These are phyloP conservation scores for Phymanthus crucifer DNA, from an alignment of 92 coral and sea anemone genomes.

Conservation along the genomic window DNA sequence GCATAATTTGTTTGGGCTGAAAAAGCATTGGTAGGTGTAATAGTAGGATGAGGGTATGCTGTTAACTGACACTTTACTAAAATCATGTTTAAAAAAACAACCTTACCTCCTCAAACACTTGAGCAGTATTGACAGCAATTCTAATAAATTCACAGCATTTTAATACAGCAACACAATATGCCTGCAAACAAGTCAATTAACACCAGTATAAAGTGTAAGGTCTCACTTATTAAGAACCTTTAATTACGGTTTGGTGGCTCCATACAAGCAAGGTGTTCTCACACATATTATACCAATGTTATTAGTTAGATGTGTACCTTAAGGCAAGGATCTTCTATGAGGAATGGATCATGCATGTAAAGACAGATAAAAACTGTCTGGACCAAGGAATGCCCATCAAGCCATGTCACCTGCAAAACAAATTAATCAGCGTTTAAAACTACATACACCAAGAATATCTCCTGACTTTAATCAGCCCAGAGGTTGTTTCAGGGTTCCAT, in stretches of 20 bases:
- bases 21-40: too few species aligned
- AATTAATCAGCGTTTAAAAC: too few species aligned
- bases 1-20: too few species aligned
- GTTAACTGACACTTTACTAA: neutral
- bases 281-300: neutral
- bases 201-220: neutral
- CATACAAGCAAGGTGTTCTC: neutral
- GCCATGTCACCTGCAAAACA: slow-evolving; percentile 83
- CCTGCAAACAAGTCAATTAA: slow-evolving; percentile 53
- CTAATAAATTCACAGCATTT: slow-evolving; percentile 90
- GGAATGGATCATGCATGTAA: slow-evolving; percentile 87
- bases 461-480: too few species aligned
- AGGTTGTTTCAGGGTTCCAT: too few species aligned
- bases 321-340: slow-evolving; percentile 89
- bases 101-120: slow-evolving; percentile 92
- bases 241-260: too few species aligned
- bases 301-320: slow-evolving; percentile 55
- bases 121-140: slow-evolving; percentile 87
- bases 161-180: slow-evolving; percentile 86
- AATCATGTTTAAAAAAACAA: too few species aligned
- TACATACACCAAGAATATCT: too few species aligned
- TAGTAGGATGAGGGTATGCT: neutral
- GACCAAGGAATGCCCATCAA: slow-evolving; percentile 98
- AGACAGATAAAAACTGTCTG: slow-evolving; percentile 96
- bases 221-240: too few species aligned